Evolutionary conservation across 2,113 vertebrate species (phyloP).

Genomic region (Neomonachus schauinslandi): DNA sequence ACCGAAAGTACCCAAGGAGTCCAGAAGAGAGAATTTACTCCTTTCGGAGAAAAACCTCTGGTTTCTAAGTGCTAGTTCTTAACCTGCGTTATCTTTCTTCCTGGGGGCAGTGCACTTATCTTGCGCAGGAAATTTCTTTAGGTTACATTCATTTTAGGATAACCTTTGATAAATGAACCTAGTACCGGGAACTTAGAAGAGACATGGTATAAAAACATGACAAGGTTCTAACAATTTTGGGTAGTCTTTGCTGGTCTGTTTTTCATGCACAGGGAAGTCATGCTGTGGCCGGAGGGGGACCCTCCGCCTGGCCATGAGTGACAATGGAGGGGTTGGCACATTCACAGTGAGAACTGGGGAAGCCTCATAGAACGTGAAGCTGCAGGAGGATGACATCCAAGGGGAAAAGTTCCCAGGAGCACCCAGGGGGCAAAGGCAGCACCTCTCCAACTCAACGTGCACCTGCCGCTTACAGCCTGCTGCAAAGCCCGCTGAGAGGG

Average conservation of each 20-base stretch:
- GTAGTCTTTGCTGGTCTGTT: fast-evolving
- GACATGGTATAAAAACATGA: fast-evolving
- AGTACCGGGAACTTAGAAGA: neutral
- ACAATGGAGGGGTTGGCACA: neutral
- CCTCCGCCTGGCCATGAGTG: neutral
- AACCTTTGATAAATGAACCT: neutral
- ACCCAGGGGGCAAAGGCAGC: neutral
- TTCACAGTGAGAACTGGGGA: neutral
- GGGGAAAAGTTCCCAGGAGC: neutral
- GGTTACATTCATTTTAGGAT: neutral
- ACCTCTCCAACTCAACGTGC: neutral
- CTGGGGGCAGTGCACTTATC: neutral
- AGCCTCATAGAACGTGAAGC: neutral
- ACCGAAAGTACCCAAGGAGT: neutral
- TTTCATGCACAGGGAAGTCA: fast-evolving
- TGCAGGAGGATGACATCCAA: too few species aligned
- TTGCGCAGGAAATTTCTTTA: neutral
- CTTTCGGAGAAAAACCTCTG: neutral
- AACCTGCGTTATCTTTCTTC: neutral
- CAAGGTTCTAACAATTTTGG: neutral
- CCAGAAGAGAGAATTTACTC: neutral
- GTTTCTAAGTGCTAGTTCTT: neutral
- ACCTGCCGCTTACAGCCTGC: neutral
- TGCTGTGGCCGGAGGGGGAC: neutral
- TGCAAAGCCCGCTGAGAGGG: fast-evolving